phyloP scores from a whole-genome alignment of 2,888 invertebrate genomes.

The Balanococcus diminutus region DNA sequence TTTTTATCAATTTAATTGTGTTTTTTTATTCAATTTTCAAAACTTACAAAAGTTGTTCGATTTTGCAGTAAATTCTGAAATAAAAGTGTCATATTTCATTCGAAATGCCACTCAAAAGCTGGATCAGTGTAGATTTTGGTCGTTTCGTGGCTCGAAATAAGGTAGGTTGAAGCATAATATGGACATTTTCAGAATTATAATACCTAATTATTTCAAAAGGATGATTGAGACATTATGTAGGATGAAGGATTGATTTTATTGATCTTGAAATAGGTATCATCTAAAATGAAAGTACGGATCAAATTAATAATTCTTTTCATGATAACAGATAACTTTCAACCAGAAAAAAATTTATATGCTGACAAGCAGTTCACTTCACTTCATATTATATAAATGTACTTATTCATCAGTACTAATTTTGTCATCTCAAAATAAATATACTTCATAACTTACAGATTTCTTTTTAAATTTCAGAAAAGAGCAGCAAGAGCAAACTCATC shows the following conservation, averaged over 20 bases:
- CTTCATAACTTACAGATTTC: background rate
- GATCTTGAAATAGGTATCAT: no score
- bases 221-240: no score
- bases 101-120: background rate
- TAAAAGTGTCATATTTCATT: background rate
- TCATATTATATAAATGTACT: no score
- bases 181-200: no score
- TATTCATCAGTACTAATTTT: background rate
- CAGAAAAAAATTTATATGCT: no score
- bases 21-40: background rate
- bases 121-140: no score
- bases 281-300: no score
- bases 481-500: background rate
- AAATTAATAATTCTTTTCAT: background rate
- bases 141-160: background rate
- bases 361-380: no score
- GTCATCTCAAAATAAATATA: background rate
- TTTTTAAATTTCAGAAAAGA: background rate
- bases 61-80: background rate
- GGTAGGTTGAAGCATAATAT: background rate
- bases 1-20: constrained; percentile 2
- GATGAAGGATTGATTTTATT: background rate
- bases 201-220: no score
- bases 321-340: background rate
- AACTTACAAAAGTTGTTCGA: background rate